Evolutionary conservation across 2,797 vertebrate species (phyloP).

Genomic region (Tachyglossus aculeatus): DNA sequence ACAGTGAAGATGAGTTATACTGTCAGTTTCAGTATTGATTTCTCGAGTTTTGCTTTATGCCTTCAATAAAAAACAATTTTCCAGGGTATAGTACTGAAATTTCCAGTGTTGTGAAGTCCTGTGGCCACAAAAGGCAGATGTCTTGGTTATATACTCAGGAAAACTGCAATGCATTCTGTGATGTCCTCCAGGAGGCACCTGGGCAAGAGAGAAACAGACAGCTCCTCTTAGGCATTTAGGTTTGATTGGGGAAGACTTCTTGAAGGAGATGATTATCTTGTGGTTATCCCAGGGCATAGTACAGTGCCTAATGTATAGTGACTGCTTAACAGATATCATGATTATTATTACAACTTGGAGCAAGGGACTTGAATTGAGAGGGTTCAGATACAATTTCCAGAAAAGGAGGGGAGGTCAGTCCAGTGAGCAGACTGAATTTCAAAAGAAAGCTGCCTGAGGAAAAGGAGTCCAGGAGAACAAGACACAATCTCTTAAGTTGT

Average conservation of each 20-base stretch:
- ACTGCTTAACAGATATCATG: no score
- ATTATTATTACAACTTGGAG: no score
- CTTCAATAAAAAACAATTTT: constrained; percentile 40
- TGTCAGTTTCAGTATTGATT: constrained; percentile 29
- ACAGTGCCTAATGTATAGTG: no score
- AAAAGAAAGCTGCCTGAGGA: no score
- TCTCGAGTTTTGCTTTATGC: constrained; percentile 29
- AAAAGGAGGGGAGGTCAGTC: no score
- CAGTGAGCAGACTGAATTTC: no score
- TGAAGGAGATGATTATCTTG: no score
- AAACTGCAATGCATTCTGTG: neutral
- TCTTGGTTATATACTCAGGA: neutral
- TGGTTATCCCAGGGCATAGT: no score
- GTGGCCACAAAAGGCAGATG: neutral
- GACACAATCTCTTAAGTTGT: no score
- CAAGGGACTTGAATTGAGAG: no score
- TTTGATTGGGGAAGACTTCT: neutral
- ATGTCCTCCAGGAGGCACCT: neutral
- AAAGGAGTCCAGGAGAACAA: no score
- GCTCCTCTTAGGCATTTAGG: neutral
- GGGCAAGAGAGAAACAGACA: neutral
- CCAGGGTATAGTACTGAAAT: neutral
- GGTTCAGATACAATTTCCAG: no score
- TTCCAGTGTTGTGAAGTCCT: neutral
- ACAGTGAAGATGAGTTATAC: neutral